Conservation (phyloP, 2,113 vertebrate species). For the Hypanus sabinus region DNA sequence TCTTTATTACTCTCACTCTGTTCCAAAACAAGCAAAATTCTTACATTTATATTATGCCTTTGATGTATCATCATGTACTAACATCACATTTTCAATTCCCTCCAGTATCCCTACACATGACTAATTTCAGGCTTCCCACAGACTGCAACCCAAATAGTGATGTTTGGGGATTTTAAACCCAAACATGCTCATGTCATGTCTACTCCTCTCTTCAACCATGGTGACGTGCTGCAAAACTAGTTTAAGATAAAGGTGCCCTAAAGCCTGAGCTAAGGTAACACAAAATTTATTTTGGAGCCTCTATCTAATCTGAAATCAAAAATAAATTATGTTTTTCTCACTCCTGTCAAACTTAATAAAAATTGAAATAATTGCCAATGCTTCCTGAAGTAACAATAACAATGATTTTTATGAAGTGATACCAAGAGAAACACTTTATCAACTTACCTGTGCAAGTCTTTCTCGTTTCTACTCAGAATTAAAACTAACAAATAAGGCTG, state of each 20-base stretch:
- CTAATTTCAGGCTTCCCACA: neutral
- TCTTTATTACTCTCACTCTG: neutral
- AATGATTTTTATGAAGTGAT: neutral
- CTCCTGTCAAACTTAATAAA: neutral
- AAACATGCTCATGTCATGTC: neutral
- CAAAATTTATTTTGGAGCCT: neutral
- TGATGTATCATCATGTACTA: neutral
- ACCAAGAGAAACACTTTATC: neutral
- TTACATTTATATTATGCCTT: neutral
- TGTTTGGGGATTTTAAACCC: neutral
- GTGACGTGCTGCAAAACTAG: neutral
- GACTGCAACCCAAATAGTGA: neutral
- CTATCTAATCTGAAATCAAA: neutral
- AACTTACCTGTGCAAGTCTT: neutral
- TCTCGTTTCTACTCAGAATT: neutral
- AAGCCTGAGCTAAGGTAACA: neutral
- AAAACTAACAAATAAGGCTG: slow-evolving; percentile 6
- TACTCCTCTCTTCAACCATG: neutral
- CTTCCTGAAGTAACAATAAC: neutral
- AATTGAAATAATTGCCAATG: neutral
- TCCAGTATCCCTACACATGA: neutral
- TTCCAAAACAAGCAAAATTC: neutral
- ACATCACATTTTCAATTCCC: neutral
- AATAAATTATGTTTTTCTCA: neutral
- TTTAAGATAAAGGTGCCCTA: too few relatives aligned